Evolutionary conservation across 2,797 vertebrate genomes (phyloP), one percentile per base, ranked within the genome.

Genomic region (Danio albolineatus): DNA sequence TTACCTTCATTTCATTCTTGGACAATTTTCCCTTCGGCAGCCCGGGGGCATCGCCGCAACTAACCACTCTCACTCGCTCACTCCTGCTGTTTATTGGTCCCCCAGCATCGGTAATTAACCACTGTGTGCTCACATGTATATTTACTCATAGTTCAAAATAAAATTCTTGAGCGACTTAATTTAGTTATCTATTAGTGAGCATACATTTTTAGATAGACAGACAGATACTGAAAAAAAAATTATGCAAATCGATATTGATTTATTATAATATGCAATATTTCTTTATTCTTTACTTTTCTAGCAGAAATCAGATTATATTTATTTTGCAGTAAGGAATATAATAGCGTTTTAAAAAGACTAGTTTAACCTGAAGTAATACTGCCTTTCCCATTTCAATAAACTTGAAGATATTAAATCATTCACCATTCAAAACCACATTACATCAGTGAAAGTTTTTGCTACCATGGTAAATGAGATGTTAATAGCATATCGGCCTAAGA

Each of bases 11-110:
- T 96, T 97, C 93, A 95, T 95, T 96, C 95, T 94, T 94, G 92
- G 92, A 90, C 95, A 93, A 94, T 96, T 96, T 95, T 94, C 95
- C 96, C 94, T 95, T 90, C 92, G 94, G 95, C 93, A 84, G 89
- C 89, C 91, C 88, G 92, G 92, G 93, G 94, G 93, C 94, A 90
- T 94, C 77, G 76, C 67, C 38, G 7, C 43, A 62, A 60, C 28
- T 74, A 28, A 54, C 44, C 46, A 54, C 21, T 94, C 92, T 96
- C 95, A 95, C 93, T 91, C 89, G 85, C 92, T 91, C 60, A 91
- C 89, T 82, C 65, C 86, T 90, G 93, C 94, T 94, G 95, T 95
- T 95, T 95, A 96, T 94, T 93, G 94, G 92, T 93, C 91, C 87
- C 84, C 92, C 85, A 86, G 89, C 95, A 95, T 95, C 93, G 90